phyloP scores from a whole-genome alignment of 2,888 invertebrate species.

The Bombylius discolor region DNA sequence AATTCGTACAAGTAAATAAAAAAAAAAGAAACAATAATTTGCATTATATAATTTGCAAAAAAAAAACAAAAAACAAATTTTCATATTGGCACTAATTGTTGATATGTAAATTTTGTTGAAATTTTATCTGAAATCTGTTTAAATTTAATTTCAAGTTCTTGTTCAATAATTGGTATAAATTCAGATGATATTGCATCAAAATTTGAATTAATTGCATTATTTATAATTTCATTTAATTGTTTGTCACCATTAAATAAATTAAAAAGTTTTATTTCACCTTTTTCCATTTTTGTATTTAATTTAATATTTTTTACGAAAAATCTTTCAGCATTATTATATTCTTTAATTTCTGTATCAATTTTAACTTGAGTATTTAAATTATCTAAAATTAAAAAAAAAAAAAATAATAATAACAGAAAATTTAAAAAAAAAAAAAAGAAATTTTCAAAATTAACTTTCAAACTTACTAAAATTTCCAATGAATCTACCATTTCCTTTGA shows the following conservation, averaged over 20 bases:
- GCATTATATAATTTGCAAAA: too few species aligned
- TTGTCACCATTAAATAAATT: conserved; percentile 61
- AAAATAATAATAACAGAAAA: neutral
- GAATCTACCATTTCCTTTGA: conserved; percentile 19
- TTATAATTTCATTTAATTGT: conserved; percentile 57
- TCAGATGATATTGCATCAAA: conserved; percentile 58
- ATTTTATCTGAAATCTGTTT: conserved; percentile 46
- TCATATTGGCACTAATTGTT: conserved; percentile 41
- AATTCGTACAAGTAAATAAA: too few species aligned
- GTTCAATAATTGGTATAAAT: conserved; percentile 56
- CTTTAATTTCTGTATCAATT: neutral
- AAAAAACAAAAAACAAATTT: neutral
- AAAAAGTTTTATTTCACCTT: conserved; percentile 52
- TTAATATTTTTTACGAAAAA: conserved; percentile 49
- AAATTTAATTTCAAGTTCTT: conserved; percentile 44
- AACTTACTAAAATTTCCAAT: conserved; percentile 20
- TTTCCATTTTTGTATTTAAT: conserved; percentile 54
- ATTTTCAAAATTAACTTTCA: neutral
- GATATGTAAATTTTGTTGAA: conserved; percentile 45
- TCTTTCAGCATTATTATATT: conserved; percentile 39
- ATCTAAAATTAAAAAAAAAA: neutral
- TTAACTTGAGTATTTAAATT: neutral
- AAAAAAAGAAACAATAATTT: too few species aligned
- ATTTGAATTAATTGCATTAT: conserved; percentile 42
- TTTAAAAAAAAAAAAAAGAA: neutral